Evolutionary conservation across 2,888 invertebrate species (phyloP).

Genomic region (Hydriomena furcata): DNA sequence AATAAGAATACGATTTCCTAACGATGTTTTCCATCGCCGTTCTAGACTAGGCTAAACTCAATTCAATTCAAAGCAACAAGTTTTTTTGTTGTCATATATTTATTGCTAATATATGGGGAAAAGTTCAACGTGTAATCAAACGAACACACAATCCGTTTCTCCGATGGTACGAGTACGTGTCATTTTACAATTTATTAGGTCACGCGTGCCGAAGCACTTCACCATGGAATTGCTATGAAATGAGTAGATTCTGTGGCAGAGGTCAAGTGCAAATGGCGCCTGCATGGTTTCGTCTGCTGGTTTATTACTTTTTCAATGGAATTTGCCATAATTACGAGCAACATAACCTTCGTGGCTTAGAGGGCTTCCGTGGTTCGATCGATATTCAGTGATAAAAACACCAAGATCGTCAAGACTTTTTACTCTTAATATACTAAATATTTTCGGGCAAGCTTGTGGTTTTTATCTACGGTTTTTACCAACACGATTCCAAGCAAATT

Average conservation of each 20-base stretch:
- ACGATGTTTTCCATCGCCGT: too few relatives aligned
- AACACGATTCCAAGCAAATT: background rate
- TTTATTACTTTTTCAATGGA: conserved; percentile 52
- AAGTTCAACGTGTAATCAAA: too few relatives aligned
- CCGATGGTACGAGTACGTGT: too few relatives aligned
- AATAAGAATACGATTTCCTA: too few relatives aligned
- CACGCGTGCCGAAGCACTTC: conserved; percentile 34
- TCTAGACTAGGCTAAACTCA: too few relatives aligned
- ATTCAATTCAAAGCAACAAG: too few relatives aligned
- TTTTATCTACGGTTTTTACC: background rate
- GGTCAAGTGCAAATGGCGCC: conserved; percentile 62
- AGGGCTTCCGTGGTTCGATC: conserved; percentile 43
- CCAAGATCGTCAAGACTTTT: conserved; percentile 43
- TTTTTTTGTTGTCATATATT: too few relatives aligned
- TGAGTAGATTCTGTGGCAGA: conserved; percentile 39
- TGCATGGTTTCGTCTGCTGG: conserved; percentile 55
- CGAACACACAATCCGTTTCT: too few relatives aligned
- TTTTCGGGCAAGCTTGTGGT: conserved; percentile 6
- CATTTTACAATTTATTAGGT: conserved; percentile 41
- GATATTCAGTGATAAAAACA: conserved; percentile 26
- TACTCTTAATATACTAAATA: too few relatives aligned
- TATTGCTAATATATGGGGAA: too few relatives aligned
- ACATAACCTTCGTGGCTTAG: conserved; percentile 44
- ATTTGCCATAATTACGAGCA: conserved; percentile 44
- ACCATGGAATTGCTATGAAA: conserved; percentile 48